A percentile compares a stretch with the other conserved stretches of the same genome.
These are phyloP conservation scores for Drosophila fungiperda DNA, from an alignment of 2,888 invertebrate genomes.

Conservation along the genomic window DNA sequence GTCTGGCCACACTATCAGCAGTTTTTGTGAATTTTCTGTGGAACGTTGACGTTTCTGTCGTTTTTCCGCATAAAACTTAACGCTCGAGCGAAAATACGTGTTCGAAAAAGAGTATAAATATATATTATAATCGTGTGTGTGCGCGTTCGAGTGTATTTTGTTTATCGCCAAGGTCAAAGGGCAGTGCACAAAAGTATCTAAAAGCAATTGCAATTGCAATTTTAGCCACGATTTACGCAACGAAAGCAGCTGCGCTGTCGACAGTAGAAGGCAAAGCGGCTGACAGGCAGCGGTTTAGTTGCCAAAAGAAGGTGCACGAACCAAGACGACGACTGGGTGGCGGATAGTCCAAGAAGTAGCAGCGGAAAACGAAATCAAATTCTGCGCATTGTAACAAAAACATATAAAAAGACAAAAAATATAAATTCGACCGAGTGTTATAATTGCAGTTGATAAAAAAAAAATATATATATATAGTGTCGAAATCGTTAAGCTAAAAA, in stretches of 20 bases:
- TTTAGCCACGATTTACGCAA: conserved; percentile 62
- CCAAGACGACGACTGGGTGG: conserved; percentile 25
- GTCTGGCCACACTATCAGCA: conserved; percentile 55
- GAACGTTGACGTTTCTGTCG: conserved; percentile 54
- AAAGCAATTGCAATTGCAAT: conserved; percentile 24
- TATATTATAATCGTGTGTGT: conserved; percentile 29
- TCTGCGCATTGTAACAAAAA: conserved; percentile 55
- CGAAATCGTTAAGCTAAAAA: conserved; percentile 47
- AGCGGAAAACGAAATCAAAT: conserved; percentile 52
- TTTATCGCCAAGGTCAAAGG: conserved; percentile 11
- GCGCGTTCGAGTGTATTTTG: background rate
- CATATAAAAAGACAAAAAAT: conserved; percentile 28
- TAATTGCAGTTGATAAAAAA: conserved; percentile 47
- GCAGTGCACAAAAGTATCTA: conserved; percentile 1
- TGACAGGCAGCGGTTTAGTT: conserved; percentile 29
- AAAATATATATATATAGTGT: conserved; percentile 26
- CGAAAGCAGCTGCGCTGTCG: conserved; percentile 59
- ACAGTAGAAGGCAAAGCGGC: conserved; percentile 49
- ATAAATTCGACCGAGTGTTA: conserved; percentile 28
- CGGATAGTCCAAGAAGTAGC: conserved; percentile 39
- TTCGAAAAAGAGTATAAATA: conserved; percentile 33
- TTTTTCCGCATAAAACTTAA: conserved; percentile 41
- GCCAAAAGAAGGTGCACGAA: conserved; percentile 40
- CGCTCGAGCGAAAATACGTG: conserved; percentile 46
- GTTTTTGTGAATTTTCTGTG: conserved; percentile 55